phyloP scores from a whole-genome alignment of 2,113 vertebrate species.

The Saguinus midas region DNA sequence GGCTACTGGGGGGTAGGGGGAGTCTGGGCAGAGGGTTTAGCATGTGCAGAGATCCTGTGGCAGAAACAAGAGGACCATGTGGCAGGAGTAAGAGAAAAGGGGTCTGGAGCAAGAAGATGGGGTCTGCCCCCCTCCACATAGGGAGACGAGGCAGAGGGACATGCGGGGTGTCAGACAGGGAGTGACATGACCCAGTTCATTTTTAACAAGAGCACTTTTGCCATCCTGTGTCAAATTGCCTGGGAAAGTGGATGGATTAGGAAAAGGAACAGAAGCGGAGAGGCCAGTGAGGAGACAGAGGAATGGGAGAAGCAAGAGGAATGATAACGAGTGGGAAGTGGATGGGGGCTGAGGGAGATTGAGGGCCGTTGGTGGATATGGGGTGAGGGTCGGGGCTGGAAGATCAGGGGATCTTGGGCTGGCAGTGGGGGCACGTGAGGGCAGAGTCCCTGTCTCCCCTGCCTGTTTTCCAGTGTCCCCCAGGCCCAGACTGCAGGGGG shows the following conservation, averaged over 20 bases:
- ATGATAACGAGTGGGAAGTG: neutral
- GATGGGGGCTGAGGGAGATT: neutral
- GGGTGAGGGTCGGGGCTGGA: neutral
- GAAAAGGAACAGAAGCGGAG: neutral
- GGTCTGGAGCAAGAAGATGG: neutral
- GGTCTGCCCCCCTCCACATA: neutral
- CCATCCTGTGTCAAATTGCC: neutral
- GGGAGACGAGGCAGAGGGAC: neutral
- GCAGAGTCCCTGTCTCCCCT: neutral
- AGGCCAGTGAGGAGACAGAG: neutral
- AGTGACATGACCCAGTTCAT: neutral
- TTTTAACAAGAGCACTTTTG: neutral
- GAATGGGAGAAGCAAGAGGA: neutral
- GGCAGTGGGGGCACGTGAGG: neutral
- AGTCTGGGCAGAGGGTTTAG: neutral
- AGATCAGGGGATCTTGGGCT: neutral
- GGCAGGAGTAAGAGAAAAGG: neutral
- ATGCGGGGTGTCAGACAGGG: neutral
- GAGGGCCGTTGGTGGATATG: neutral
- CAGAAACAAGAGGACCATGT: neutral
- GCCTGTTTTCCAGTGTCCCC: no score
- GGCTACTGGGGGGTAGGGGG: rapidly evolving
- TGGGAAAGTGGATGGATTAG: neutral
- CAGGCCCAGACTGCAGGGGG: neutral
- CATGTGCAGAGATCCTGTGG: neutral